These are phyloP conservation scores for Melinaea menophilus DNA, from an alignment of 2,888 invertebrate species.

Conservation along the genomic window DNA sequence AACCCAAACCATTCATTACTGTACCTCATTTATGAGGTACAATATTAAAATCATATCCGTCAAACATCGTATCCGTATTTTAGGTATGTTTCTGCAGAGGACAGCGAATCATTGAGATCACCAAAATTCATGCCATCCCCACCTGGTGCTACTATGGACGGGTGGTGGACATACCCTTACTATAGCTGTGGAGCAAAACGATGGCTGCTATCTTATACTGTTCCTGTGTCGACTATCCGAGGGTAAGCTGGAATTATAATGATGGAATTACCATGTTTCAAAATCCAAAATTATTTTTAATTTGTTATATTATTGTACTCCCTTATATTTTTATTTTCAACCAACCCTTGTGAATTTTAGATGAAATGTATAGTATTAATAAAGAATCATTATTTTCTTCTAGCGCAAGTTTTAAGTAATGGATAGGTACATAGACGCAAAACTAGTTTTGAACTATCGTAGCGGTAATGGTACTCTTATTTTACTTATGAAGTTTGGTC, in stretches of 20 bases:
- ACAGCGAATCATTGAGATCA: slow-evolving; percentile 79
- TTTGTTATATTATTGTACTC: too few relatives aligned
- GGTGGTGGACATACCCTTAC: slow-evolving; percentile 94
- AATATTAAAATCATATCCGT: background rate
- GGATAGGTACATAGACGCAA: too few relatives aligned
- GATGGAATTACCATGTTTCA: background rate
- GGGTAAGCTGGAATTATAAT: slow-evolving; percentile 48
- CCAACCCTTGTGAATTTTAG: too few relatives aligned
- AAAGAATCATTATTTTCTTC: background rate
- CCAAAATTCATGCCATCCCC: slow-evolving; percentile 83
- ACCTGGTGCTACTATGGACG: slow-evolving; percentile 80
- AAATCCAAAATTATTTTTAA: background rate
- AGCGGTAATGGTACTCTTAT: slow-evolving; percentile 2
- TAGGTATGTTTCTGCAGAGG: slow-evolving; percentile 82
- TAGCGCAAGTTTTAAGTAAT: background rate
- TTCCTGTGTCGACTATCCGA: slow-evolving; percentile 69
- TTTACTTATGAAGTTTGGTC: background rate
- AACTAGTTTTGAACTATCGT: slow-evolving; percentile 1
- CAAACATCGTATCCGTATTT: slow-evolving; percentile 24
- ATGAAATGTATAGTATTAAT: too few relatives aligned
- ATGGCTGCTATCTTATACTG: slow-evolving; percentile 93
- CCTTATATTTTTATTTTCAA: too few relatives aligned
- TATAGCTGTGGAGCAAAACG: slow-evolving; percentile 87
- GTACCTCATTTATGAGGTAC: background rate
- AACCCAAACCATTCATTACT: too few relatives aligned